phyloP scores from a whole-genome alignment of 92 coral and sea anemone species.

The Bergia puertoricense region DNA sequence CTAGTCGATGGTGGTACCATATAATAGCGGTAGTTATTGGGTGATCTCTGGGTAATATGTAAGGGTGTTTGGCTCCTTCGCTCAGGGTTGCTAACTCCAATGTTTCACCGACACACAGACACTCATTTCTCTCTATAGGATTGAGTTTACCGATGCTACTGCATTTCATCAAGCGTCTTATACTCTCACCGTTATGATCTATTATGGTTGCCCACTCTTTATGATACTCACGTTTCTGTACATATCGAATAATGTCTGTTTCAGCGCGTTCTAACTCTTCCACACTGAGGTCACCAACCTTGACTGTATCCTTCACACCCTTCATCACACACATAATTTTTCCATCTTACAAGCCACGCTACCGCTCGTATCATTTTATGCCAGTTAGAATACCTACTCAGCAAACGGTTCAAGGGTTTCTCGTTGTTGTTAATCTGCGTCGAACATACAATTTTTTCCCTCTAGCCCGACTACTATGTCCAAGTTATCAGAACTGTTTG shows the following conservation, averaged over 20 bases:
- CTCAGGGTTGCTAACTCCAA: not conserved
- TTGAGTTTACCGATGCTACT: not conserved
- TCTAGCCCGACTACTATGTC: no score
- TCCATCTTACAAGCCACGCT: no score
- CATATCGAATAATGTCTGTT: not conserved
- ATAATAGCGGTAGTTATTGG: not conserved
- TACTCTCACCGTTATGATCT: not conserved
- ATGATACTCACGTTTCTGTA: not conserved
- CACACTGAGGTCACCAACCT: not conserved
- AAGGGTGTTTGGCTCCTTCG: not conserved
- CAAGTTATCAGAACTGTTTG: no score
- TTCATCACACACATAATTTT: no score
- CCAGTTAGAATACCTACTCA: no score
- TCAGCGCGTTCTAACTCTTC: not conserved
- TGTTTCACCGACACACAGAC: not conserved
- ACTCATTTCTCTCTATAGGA: not conserved
- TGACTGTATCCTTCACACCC: not conserved
- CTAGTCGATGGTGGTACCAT: not conserved
- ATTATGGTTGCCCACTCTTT: not conserved
- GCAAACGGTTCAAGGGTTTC: no score
- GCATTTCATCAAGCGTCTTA: not conserved
- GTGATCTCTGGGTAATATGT: not conserved
- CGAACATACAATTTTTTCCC: no score
- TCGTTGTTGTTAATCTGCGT: no score
- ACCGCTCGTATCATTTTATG: no score